Percentiles rank a stretch among this genome's conserved stretches.
These are phyloP conservation scores for Otus scops DNA, from an alignment of 2,797 vertebrate genomes.

Conservation along the genomic window DNA sequence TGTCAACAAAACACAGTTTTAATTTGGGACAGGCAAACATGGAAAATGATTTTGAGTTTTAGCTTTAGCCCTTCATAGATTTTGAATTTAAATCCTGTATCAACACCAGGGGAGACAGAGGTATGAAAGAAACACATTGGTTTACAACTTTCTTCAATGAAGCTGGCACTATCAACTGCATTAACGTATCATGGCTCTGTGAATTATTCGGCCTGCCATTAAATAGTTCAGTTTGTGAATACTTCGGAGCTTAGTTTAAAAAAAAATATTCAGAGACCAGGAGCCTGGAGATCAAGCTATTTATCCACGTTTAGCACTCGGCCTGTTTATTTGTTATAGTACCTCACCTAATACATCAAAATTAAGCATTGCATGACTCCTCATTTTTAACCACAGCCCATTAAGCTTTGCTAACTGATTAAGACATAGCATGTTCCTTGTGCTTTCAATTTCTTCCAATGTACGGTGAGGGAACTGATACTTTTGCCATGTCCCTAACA, in stretches of 20 bases:
- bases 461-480: neutral
- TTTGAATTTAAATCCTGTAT: constrained; percentile 60
- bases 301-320: constrained; percentile 39
- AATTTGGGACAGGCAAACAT: constrained; percentile 70
- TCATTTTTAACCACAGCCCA: constrained; percentile 60
- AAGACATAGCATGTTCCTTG: constrained; percentile 37
- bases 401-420: constrained; percentile 52
- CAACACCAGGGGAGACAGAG: constrained; percentile 41
- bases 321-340: constrained; percentile 57
- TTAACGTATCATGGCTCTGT: neutral
- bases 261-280: neutral
- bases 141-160: constrained; percentile 55
- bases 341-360: constrained; percentile 65
- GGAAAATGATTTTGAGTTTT: constrained; percentile 63
- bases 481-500: neutral
- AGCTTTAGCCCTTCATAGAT: constrained; percentile 43
- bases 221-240: constrained; percentile 26
- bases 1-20: constrained; percentile 76
- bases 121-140: constrained; percentile 35
- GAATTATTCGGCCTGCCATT: constrained; percentile 18
- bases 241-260: neutral
- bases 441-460: constrained; percentile 35
- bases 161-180: neutral
- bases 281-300: constrained; percentile 45
- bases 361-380: constrained; percentile 45